Conservation (phyloP, 2,113 vertebrate genomes). For the Otocyon megalotis region DNA sequence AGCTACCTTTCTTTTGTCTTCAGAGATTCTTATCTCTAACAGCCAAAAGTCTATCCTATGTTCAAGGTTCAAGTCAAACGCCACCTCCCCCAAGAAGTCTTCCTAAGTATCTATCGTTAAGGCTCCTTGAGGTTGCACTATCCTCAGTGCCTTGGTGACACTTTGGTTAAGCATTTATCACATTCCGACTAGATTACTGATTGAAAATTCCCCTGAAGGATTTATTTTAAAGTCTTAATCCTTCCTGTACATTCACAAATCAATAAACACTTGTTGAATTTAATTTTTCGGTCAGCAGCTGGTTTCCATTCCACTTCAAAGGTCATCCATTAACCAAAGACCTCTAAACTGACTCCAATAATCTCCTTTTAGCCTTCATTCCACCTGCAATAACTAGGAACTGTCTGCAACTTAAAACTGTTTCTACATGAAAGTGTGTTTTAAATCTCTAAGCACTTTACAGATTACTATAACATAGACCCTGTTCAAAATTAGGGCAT, state of each 20-base stretch:
- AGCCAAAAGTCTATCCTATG: background rate
- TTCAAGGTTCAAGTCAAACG: conserved; percentile 29
- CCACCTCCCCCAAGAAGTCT: background rate
- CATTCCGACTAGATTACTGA: background rate
- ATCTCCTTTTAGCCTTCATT: background rate
- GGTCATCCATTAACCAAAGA: background rate
- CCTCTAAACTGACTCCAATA: background rate
- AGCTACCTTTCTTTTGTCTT: background rate
- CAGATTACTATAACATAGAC: conserved; percentile 5
- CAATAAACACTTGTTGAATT: conserved; percentile 27
- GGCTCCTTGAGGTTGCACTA: background rate
- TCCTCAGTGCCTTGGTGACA: background rate
- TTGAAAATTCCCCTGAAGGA: background rate
- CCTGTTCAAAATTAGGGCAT: conserved; percentile 7
- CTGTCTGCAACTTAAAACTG: background rate
- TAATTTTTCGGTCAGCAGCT: conserved; percentile 49
- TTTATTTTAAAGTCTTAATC: background rate
- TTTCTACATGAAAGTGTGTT: background rate
- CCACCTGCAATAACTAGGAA: background rate
- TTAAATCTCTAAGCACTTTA: conserved; percentile 11
- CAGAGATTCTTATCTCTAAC: conserved; percentile 26
- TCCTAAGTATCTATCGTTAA: background rate
- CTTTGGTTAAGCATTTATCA: background rate
- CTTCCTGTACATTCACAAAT: conserved; percentile 10
- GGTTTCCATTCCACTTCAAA: conserved; percentile 44